A percentile compares a stretch with the other conserved stretches of the same genome.
Conservation (phyloP, 2,888 invertebrate genomes). For the Caenorhabditis sp. region DNA sequence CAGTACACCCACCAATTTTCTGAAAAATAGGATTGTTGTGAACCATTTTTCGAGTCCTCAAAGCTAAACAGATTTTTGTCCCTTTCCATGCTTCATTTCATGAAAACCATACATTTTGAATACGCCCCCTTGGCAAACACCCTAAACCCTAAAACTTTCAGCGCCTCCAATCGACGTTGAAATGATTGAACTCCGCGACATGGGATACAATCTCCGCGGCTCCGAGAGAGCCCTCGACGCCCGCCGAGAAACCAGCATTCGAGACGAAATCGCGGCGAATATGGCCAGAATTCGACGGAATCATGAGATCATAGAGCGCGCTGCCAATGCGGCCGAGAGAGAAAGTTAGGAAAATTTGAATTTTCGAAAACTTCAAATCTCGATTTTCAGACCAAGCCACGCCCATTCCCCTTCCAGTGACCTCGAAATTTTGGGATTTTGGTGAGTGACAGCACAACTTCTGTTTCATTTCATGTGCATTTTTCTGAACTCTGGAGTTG, state of each 20-base stretch:
- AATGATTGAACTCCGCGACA: conserved; percentile 69
- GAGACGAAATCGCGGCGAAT: conserved; percentile 26
- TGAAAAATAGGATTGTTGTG: too few relatives aligned
- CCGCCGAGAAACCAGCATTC: conserved; percentile 1
- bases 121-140: too few relatives aligned
- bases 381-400: conserved; percentile 29
- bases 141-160: too few relatives aligned
- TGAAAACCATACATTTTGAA: not conserved
- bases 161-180: conserved; percentile 55
- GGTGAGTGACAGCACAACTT: conserved; percentile 11
- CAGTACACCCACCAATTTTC: too few relatives aligned
- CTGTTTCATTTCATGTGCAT: too few relatives aligned
- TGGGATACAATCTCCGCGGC: conserved; percentile 58
- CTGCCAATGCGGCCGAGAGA: conserved; percentile 4
- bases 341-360: conserved; percentile 36
- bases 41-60: too few relatives aligned
- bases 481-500: not conserved
- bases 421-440: conserved; percentile 57
- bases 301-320: conserved; percentile 1
- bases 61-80: too few relatives aligned
- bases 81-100: not conserved
- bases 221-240: conserved; percentile 50
- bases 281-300: conserved; percentile 12
- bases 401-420: conserved; percentile 39
- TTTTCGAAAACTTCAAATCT: not conserved